These are phyloP conservation scores for Syrista parreyssii DNA, from an alignment of 2,888 invertebrate species.

Conservation along the genomic window DNA sequence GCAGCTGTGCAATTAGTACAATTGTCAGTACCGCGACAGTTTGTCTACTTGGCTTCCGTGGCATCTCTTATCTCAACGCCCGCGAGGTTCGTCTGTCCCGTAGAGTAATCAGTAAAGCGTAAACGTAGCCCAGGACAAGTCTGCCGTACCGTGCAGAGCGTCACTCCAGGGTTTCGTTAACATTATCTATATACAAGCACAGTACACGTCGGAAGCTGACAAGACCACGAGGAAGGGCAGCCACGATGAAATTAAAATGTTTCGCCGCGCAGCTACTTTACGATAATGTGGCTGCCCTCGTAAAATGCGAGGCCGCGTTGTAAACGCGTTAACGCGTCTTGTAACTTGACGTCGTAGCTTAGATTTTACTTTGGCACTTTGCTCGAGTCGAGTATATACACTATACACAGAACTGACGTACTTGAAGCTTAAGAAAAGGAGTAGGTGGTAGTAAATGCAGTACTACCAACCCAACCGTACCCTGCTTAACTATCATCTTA, in stretches of 20 bases:
- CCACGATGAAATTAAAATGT: conserved; percentile 11
- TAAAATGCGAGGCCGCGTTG: neutral
- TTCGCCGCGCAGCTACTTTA: conserved; percentile 14
- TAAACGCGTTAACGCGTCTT: neutral
- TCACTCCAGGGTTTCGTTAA: neutral
- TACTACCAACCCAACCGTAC: neutral
- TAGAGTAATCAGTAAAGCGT: conserved; percentile 46
- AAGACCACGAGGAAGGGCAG: neutral
- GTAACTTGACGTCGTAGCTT: neutral
- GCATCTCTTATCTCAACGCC: conserved; percentile 44
- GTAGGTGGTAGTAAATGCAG: neutral
- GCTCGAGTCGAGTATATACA: neutral
- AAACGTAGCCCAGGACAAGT: conserved; percentile 32
- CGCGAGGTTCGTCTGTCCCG: conserved; percentile 31
- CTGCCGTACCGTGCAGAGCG: neutral
- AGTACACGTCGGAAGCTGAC: neutral
- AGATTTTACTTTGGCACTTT: neutral
- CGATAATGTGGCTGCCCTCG: conserved; percentile 3
- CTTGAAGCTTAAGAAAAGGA: neutral
- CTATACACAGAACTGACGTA: neutral
- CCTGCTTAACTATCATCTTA: neutral
- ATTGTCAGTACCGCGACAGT: conserved; percentile 46
- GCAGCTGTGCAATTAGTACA: conserved; percentile 52
- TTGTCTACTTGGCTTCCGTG: conserved; percentile 31
- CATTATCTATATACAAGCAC: neutral